Percentiles rank a stretch among this genome's conserved stretches.
Evolutionary conservation across 1,140 invertebrate genomes (phyloP).

Genomic region (Contarinia nasturtii): DNA sequence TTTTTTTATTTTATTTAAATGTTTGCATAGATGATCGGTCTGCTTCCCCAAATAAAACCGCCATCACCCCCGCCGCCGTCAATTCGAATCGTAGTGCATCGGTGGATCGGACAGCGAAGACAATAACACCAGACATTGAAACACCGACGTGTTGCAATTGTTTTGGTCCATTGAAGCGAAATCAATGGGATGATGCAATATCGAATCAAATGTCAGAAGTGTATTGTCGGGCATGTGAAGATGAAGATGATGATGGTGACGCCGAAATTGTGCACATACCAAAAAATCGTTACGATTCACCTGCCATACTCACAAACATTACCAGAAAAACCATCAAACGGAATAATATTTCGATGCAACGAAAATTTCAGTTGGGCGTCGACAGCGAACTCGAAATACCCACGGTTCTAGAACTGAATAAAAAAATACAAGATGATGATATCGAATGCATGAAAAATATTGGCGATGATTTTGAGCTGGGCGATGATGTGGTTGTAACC

Average conservation of each 20-base stretch:
- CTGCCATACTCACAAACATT: constrained; percentile 28
- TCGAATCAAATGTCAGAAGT: constrained; percentile 26
- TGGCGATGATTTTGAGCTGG: constrained; percentile 31
- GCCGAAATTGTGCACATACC: too few species aligned
- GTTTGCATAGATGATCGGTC: constrained; percentile 14
- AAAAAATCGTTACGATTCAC: constrained; percentile 9
- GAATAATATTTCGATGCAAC: background rate
- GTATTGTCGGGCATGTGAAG: constrained; percentile 23
- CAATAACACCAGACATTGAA: constrained; percentile 9
- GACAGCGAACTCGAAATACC: constrained; percentile 16
- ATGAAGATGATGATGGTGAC: constrained; percentile 24
- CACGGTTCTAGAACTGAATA: background rate
- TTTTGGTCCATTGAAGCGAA: constrained; percentile 20
- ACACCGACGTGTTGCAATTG: constrained; percentile 21
- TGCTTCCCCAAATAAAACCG: constrained; percentile 12
- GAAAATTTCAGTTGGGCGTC: constrained; percentile 12
- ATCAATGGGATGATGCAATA: constrained; percentile 17
- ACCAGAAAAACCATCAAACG: constrained; percentile 20
- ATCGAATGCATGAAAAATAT: constrained; percentile 8
- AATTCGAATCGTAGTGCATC: too few species aligned
- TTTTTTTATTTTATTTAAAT: constrained; percentile 11
- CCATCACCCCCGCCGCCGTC: too few species aligned
- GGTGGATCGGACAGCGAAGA: too few species aligned
- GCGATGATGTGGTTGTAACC: constrained; percentile 27
- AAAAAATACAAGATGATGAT: constrained; percentile 2